Percentiles rank a stretch among this genome's conserved stretches.
phyloP scores from a whole-genome alignment of 1,140 invertebrate species.

The Heliconius nattereri region DNA sequence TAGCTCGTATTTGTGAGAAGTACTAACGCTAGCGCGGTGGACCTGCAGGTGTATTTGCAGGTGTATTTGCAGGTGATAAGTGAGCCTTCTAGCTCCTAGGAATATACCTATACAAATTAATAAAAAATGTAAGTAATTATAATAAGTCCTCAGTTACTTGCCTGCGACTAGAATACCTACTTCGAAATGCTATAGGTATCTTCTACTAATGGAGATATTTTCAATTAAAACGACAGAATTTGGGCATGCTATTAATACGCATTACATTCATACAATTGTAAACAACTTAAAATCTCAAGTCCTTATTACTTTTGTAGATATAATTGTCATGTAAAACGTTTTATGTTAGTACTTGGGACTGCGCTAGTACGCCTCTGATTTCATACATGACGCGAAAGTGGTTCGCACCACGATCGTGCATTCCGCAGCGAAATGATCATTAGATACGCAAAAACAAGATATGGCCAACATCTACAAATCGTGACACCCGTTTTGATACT shows the following conservation, averaged over 20 bases:
- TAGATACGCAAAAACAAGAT: constrained; percentile 64
- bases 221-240: neutral
- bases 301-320: neutral
- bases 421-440: constrained; percentile 68
- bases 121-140: neutral
- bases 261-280: neutral
- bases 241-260: neutral
- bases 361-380: constrained; percentile 13
- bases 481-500: constrained; percentile 22
- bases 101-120: neutral
- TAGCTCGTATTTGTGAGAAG: constrained; percentile 52
- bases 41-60: constrained; percentile 43
- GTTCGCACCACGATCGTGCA: constrained; percentile 58
- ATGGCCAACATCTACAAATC: constrained; percentile 34
- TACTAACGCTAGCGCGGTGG: constrained; percentile 31
- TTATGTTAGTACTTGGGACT: constrained; percentile 41
- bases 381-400: constrained; percentile 71
- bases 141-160: neutral
- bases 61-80: constrained; percentile 32
- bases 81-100: neutral
- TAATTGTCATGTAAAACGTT: neutral
- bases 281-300: neutral
- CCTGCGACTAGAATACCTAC: neutral
- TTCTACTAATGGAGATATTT: neutral
- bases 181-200: neutral